Conservation (phyloP, 2,797 vertebrate species). For the Ataeniobius toweri region DNA sequence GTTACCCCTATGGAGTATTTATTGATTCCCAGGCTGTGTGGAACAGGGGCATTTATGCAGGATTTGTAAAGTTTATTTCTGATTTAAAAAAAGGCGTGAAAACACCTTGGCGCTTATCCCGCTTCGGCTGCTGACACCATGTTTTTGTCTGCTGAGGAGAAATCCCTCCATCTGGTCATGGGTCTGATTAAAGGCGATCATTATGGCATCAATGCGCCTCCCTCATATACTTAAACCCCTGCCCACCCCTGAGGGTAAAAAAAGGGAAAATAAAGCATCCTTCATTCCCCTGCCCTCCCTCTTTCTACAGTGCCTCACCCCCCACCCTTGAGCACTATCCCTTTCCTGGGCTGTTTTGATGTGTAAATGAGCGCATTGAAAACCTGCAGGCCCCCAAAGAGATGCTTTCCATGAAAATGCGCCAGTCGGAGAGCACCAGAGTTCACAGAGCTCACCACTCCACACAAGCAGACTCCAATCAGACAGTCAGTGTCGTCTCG, state of each 20-base stretch:
- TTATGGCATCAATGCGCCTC: conserved; percentile 77
- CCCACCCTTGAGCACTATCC: conserved; percentile 79
- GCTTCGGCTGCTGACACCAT: conserved; percentile 62
- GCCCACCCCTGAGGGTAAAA: conserved; percentile 70
- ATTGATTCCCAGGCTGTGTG: conserved; percentile 43
- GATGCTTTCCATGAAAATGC: conserved; percentile 86
- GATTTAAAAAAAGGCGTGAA: conserved; percentile 37
- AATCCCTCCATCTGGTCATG: conserved; percentile 77
- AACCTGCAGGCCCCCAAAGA: conserved; percentile 84
- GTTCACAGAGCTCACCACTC: conserved; percentile 77
- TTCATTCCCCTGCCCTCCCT: conserved; percentile 80
- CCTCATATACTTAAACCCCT: conserved; percentile 71
- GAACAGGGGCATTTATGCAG: conserved; percentile 35
- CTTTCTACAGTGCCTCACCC: conserved; percentile 61
- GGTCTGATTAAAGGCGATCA: conserved; percentile 81
- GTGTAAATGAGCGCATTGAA: conserved; percentile 87
- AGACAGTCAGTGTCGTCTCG: conserved; percentile 49
- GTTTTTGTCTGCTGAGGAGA: conserved; percentile 68
- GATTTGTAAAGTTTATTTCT: conserved; percentile 62
- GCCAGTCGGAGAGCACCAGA: conserved; percentile 72
- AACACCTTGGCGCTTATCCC: conserved; percentile 55
- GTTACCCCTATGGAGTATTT: conserved; percentile 40
- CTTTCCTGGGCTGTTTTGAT: conserved; percentile 85
- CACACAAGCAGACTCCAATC: conserved; percentile 61
- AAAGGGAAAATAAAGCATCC: conserved; percentile 82